These are phyloP conservation scores for Oscheius sp. DNA, from an alignment of 2,888 invertebrate species.

Conservation along the genomic window DNA sequence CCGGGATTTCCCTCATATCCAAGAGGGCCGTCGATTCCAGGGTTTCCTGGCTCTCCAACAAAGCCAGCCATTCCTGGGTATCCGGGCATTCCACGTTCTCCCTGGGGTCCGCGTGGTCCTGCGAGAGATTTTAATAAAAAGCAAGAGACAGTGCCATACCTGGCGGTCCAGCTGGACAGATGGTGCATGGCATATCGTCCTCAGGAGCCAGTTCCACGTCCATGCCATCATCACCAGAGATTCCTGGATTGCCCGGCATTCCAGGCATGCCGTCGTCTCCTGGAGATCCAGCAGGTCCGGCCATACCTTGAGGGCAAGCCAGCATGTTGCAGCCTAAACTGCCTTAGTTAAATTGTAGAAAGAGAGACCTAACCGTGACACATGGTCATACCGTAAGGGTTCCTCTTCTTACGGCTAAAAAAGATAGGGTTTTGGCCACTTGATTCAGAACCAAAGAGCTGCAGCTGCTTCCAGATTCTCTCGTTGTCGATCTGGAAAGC, in stretches of 20 bases:
- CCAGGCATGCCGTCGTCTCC: slow-evolving; percentile 71
- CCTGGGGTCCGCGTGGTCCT: slow-evolving; percentile 65
- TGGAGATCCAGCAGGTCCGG: slow-evolving; percentile 69
- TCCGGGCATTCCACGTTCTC: slow-evolving; percentile 71
- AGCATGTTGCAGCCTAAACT: slow-evolving; percentile 65
- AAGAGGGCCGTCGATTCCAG: slow-evolving; percentile 57
- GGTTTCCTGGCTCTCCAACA: slow-evolving; percentile 64
- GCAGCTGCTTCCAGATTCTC: slow-evolving; percentile 41
- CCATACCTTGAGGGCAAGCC: slow-evolving; percentile 70
- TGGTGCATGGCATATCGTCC: slow-evolving; percentile 71
- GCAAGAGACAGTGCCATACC: too few species aligned
- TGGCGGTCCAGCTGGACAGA: slow-evolving; percentile 71
- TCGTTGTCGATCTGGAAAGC: slow-evolving; percentile 39
- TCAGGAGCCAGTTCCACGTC: slow-evolving; percentile 72
- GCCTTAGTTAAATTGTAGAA: background rate
- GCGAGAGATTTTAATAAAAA: too few species aligned
- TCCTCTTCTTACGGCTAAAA: slow-evolving; percentile 36
- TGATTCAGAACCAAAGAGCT: background rate
- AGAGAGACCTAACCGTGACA: slow-evolving; percentile 17
- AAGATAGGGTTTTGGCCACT: slow-evolving; percentile 12
- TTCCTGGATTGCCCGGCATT: slow-evolving; percentile 54
- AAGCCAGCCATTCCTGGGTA: slow-evolving; percentile 59
- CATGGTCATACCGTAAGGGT: slow-evolving; percentile 32
- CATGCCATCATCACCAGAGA: slow-evolving; percentile 68
- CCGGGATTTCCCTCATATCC: slow-evolving; percentile 63